These are phyloP conservation scores for Troglohyphantes excavatus DNA, from an alignment of 2,888 invertebrate species.

Conservation along the genomic window DNA sequence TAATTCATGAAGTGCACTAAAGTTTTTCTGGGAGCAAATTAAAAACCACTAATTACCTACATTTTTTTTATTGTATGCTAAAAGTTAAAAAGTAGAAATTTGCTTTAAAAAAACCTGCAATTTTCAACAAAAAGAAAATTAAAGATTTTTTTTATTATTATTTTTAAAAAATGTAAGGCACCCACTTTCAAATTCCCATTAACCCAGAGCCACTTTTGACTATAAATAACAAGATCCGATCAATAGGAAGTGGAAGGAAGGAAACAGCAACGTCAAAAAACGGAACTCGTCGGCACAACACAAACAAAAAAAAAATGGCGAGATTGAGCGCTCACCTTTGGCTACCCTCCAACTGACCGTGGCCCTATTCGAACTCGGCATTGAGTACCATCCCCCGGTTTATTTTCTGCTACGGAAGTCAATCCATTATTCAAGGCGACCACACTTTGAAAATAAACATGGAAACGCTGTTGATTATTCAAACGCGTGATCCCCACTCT, in stretches of 20 bases:
- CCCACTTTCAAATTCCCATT: too few relatives aligned
- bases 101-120: too few relatives aligned
- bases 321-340: conserved; percentile 57
- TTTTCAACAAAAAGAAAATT: too few relatives aligned
- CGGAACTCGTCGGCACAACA: not conserved
- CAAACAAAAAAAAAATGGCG: not conserved
- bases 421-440: conserved; percentile 5
- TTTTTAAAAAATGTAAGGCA: too few relatives aligned
- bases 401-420: conserved; percentile 22
- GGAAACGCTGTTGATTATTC: not conserved
- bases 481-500: not conserved
- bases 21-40: too few relatives aligned
- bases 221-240: not conserved
- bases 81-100: too few relatives aligned
- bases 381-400: conserved; percentile 1
- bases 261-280: not conserved
- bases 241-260: not conserved
- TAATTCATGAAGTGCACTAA: too few relatives aligned
- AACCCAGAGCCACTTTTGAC: too few relatives aligned
- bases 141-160: too few relatives aligned
- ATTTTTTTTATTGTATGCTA: too few relatives aligned
- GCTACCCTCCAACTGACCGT: conserved; percentile 68
- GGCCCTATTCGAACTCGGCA: conserved; percentile 59
- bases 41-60: too few relatives aligned
- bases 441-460: not conserved